Percentiles rank a stretch among this genome's conserved stretches.
These are phyloP conservation scores for Microcebus murinus DNA, from an alignment of 2,113 vertebrate genomes.

Conservation along the genomic window DNA sequence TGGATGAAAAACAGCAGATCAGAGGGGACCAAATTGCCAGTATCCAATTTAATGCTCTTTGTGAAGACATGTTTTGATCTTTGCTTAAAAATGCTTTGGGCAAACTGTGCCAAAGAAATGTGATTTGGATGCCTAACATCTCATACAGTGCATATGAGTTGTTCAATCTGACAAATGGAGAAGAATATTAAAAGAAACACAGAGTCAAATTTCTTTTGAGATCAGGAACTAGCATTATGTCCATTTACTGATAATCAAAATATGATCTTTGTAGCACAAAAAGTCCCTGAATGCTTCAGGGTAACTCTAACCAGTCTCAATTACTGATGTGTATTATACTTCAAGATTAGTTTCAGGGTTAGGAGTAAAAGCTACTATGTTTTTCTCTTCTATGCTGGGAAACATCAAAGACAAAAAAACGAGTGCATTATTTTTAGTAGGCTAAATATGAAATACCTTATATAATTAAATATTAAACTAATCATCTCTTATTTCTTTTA, in stretches of 20 bases:
- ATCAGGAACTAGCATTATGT: conserved; percentile 70
- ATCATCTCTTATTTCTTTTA: conserved; percentile 79
- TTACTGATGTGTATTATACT: conserved; percentile 78
- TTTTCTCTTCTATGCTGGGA: conserved; percentile 71
- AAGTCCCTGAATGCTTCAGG: conserved; percentile 72
- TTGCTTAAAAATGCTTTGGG: conserved; percentile 48
- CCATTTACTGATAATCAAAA: conserved; percentile 82
- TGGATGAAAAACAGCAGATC: neutral
- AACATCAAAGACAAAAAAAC: conserved; percentile 82
- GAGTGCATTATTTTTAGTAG: conserved; percentile 77
- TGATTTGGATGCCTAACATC: conserved; percentile 24
- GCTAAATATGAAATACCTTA: conserved; percentile 79
- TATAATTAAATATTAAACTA: conserved; percentile 80
- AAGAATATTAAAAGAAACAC: conserved; percentile 76
- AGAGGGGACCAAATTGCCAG: neutral
- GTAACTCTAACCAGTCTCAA: conserved; percentile 78
- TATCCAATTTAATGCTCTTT: neutral
- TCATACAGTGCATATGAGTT: conserved; percentile 65
- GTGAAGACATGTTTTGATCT: conserved; percentile 28
- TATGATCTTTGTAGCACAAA: conserved; percentile 67
- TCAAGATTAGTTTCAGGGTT: conserved; percentile 80
- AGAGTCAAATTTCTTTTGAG: conserved; percentile 73
- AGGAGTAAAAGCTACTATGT: conserved; percentile 68
- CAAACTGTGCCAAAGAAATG: neutral
- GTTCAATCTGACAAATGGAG: conserved; percentile 76